Base-by-base conservation (phyloP, 2,888 invertebrate genomes). In the Byasa hedistus region DNA sequence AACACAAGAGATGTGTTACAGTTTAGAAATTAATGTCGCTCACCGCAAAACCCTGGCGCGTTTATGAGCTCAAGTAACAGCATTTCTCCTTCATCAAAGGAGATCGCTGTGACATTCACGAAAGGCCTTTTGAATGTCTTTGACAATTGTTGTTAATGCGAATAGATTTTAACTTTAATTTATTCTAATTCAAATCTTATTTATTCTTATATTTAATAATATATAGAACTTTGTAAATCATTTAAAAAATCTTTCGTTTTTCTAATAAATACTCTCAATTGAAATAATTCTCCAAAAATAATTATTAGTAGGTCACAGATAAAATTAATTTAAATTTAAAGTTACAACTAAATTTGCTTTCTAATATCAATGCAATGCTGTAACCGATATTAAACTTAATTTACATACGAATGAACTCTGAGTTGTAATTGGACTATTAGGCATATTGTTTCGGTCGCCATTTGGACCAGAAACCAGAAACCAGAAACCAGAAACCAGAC, bases 61-160 rank as follows among this genome's bases (percentile, higher is more conserved):
- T 12, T 32, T 21, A 22, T 54, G 52, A 32, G 17, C 21, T 32
- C n/a, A 17, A 57, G 22, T 21, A 7, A 57, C 22, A 39, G n/a
- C 39, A 57, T 57, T 57, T 39, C 39, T 22, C 27, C 56, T 56
- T 56, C 27, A 23, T 56, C 56, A 27, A 23, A 56, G 54, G 23
- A 54, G 56, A 56, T 22, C 19, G 27, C 15, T 56, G 27, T 19
- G 22, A 27, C 24, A 27, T 56, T 56, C 27, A 23, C 4, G 3
- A 56, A 17, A 55, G 55, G 19, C 2, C 23, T 19, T 56, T 17
- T 24, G 7, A 21, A 27, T 3, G 22, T 23, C 27, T 56, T 24
- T n/a, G 56, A 12, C 15, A 22, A 22, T 22, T 12, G 22, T 54
- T 54, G 21, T 51, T 8, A 23, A 22, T 12, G 3, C 52, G 10